phyloP scores from a whole-genome alignment of 1,140 invertebrate species.

The Papilio dardanus region DNA sequence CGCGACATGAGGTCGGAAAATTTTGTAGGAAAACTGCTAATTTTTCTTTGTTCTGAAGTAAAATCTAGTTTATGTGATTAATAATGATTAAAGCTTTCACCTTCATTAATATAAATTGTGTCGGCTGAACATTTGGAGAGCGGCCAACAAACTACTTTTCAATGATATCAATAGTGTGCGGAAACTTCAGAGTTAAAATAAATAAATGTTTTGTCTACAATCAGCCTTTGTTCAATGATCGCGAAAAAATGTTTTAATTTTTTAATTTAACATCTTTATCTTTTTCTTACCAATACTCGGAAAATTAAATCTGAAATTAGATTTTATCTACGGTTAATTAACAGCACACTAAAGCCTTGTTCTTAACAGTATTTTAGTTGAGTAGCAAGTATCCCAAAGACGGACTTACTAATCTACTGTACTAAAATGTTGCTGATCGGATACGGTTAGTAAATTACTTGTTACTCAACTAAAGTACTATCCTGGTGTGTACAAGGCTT shows the following conservation, averaged over 20 bases:
- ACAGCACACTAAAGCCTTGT: too few relatives aligned
- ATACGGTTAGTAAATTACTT: too few relatives aligned
- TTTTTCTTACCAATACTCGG: too few relatives aligned
- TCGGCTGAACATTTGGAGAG: slow-evolving; percentile 17
- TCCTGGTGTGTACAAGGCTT: too few relatives aligned
- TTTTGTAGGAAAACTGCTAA: background rate
- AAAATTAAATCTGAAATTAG: too few relatives aligned
- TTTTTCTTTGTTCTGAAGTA: background rate
- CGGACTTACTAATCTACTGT: too few relatives aligned
- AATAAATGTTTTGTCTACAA: slow-evolving; percentile 12
- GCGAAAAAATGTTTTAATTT: background rate
- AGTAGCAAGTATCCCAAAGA: too few relatives aligned
- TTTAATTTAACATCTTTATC: background rate
- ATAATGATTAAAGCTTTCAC: slow-evolving; percentile 25
- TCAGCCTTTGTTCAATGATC: background rate
- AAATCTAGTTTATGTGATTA: slow-evolving; percentile 17
- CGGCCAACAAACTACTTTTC: slow-evolving; percentile 29
- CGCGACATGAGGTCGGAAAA: background rate
- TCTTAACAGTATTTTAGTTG: too few relatives aligned
- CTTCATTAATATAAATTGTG: slow-evolving; percentile 11
- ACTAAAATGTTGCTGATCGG: too few relatives aligned
- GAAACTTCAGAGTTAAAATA: slow-evolving; percentile 21
- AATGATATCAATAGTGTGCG: slow-evolving; percentile 24
- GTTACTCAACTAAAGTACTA: too few relatives aligned
- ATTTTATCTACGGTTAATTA: too few relatives aligned